Evolutionary conservation across 1,140 invertebrate species (phyloP), one percentile per base, ranked within the genome.

Genomic region (Zaprionus davidi): DNA sequence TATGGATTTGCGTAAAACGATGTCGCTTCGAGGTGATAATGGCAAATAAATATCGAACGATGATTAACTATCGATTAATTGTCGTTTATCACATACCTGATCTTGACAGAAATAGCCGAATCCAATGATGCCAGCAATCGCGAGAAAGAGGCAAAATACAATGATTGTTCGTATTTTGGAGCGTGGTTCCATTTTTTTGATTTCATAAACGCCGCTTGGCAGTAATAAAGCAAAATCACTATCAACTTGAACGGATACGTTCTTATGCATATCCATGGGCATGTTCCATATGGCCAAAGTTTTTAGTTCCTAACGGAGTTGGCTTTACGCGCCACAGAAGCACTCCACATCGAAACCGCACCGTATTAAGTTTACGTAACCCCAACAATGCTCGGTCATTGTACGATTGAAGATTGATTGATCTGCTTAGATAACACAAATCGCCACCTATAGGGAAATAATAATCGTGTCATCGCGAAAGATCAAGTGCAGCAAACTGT

Each of bases 101-200:
- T 97, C 97, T 66, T 97, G 96, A 92, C 97, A 98, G 83, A 97
- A 97, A 93, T 97, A 98, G 78, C 97, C 96, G 87, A 97, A 96
- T 88, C 96, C 97, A 69, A 98, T 94, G 92, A 98, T 97, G 60
- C 97, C 96, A 86, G 96, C 96, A 28, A 97, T 93, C 75, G 96
- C 96, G 77, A 97, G 94, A 77, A 95, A 93, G 81, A 97, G 94
- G 93, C 96, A 97, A 92, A 97, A 95, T 78, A 96, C 93, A 84
- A 96, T 95, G 87, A 97, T 94, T 93, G 95, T 95, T 90, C 96
- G 95, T 83, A 97, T 94, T 93, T 95, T 95, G 69, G 95, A 95
- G 93, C 95, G 95, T 83, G 95, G 94, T 94, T 96, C 96, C 95
- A 96, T 96, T 95, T 96, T 95, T 93, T 95, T 96, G 90, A 96